Evolutionary conservation across 2,113 vertebrate genomes (phyloP).

Genomic region (Xiphias gladius): DNA sequence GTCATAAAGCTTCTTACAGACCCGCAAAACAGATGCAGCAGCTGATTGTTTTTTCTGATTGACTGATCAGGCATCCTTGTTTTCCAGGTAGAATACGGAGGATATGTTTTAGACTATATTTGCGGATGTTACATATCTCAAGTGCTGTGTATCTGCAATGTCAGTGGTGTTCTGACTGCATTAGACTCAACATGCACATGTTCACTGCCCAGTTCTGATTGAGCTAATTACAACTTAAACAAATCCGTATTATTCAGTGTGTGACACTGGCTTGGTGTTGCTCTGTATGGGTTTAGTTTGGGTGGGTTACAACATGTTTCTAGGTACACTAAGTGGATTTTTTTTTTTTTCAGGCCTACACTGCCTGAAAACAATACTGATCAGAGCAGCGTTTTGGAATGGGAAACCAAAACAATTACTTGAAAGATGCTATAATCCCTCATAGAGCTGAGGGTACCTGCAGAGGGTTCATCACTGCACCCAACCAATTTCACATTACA

Average conservation of each 20-base stretch:
- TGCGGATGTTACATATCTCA: not conserved
- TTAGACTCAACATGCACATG: not conserved
- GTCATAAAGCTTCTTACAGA: conserved; percentile 6
- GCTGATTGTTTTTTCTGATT: conserved; percentile 8
- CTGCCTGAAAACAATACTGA: not conserved
- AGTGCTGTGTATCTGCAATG: not conserved
- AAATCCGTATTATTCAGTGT: not conserved
- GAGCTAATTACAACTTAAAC: not conserved
- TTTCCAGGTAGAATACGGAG: not conserved
- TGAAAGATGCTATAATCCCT: not conserved
- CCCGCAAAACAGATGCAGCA: conserved; percentile 18
- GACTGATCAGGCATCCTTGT: conserved; percentile 15
- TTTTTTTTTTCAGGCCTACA: not conserved
- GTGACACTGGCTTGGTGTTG: not conserved
- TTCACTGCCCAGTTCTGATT: not conserved
- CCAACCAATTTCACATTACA: not conserved
- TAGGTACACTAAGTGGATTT: not conserved
- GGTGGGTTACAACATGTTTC: conserved; percentile 10
- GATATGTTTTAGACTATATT: not conserved
- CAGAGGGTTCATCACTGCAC: not conserved
- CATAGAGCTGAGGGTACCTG: not conserved
- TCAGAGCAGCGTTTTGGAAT: not conserved
- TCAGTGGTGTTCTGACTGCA: not conserved
- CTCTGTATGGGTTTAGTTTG: not conserved
- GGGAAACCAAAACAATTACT: not conserved